Base-by-base conservation (phyloP, 2,113 vertebrate genomes). In the Hippopotamus amphibius region DNA sequence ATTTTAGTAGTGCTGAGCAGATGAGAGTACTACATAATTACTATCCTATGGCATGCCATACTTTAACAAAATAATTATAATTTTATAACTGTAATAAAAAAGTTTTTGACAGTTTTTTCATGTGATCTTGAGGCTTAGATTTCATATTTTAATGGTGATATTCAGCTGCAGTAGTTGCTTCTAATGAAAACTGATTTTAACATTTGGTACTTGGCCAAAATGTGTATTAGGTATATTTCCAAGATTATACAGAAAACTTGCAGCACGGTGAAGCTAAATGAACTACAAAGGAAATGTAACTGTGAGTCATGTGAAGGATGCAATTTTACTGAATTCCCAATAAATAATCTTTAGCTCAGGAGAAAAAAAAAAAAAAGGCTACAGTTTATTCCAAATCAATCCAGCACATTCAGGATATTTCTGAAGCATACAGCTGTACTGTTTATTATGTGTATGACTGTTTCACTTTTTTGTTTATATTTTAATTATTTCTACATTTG, bases 131-230 rank as follows among this genome's bases (percentile, higher is more conserved):
- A 94, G 6, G 66, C 24, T 41, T 66, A 76, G 68, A 22, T 55
- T 91, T 95, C 10, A n/a, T 65, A 90, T 82, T 81, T 85, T 92
- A 92, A 53, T 69, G 76, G 46, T 66, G 22, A 55, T 26, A 77
- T 19, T 77, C 28, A 26, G 17, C 37, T 43, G 5, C 8, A 95
- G 50, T 24, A 10, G 79, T 96, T 80, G 26, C 37, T 83, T 88
- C 43, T 43, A 77, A 37, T 66, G n/a, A 91, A 95, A 82, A 96
- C 2, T 28, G 14, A 82, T 26, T 88, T 88, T 77, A 88, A 79
- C 0, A 17, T 92, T 66, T 74, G 41, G 22, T 41, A 37, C 15
- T 88, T 65, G 88, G 50, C 26, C 41, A 92, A 80, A 94, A 69
- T 15, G 13, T 41, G 0, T 21, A 14, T 22, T 19, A 65, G 41